phyloP scores from a whole-genome alignment of 2,888 invertebrate genomes.

The Dicycla oo region DNA sequence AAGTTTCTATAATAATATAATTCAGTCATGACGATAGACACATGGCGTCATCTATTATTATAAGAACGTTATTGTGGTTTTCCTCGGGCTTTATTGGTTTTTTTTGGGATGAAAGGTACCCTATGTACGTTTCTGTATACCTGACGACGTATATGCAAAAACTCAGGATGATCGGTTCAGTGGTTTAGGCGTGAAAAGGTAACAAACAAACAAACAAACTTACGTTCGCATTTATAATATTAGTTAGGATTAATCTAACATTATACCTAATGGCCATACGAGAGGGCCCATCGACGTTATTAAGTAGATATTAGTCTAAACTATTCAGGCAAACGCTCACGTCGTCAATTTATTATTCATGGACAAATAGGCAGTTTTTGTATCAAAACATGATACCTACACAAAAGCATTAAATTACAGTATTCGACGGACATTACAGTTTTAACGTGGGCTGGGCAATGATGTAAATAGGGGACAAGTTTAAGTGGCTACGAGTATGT shows the following conservation, averaged over 20 bases:
- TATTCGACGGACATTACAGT: conserved; percentile 67
- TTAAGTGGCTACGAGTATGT: not conserved
- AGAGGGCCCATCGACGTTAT: conserved; percentile 17
- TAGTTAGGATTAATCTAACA: conserved; percentile 36
- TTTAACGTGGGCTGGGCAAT: conserved; percentile 19
- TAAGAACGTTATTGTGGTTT: too few species aligned
- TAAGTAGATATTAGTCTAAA: conserved; percentile 42
- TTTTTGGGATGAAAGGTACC: too few species aligned
- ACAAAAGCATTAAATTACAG: conserved; percentile 70
- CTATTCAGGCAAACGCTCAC: conserved; percentile 63
- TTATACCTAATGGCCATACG: conserved; percentile 13
- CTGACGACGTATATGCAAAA: too few species aligned
- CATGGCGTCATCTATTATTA: too few species aligned
- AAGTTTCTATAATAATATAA: too few species aligned
- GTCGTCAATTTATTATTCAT: conserved; percentile 84
- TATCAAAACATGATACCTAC: conserved; percentile 70
- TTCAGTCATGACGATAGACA: too few species aligned
- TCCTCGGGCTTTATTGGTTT: too few species aligned
- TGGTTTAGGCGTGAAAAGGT: too few species aligned
- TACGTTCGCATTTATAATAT: too few species aligned
- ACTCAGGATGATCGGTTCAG: too few species aligned
- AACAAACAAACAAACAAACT: too few species aligned
- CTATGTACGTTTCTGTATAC: too few species aligned
- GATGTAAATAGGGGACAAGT: conserved; percentile 15
- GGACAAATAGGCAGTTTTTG: conserved; percentile 68